Percentiles rank a stretch among this genome's conserved stretches.
Evolutionary conservation across 2,113 vertebrate species (phyloP).

Genomic region (Falco punctatus): DNA sequence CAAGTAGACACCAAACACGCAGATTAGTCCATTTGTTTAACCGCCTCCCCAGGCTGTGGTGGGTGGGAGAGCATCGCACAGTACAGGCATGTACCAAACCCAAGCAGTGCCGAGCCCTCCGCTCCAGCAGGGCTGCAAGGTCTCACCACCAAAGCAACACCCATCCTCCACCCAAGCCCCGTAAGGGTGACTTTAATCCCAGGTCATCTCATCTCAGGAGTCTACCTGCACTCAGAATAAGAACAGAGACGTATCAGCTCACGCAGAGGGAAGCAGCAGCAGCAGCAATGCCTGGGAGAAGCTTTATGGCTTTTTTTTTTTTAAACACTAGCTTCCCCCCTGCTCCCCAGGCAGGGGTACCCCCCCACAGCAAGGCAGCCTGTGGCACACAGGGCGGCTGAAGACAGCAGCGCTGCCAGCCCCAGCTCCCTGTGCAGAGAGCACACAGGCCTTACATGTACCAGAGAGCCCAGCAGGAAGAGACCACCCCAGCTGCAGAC

Average conservation of each 20-base stretch:
- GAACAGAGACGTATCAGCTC: rapidly evolving
- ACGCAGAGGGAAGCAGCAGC: rapidly evolving
- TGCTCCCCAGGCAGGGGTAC: not conserved
- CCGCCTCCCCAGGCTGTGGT: not conserved
- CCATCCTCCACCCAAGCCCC: not conserved
- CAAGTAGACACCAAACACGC: slow-evolving; percentile 41
- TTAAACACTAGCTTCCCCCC: too few relatives aligned
- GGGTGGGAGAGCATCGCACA: rapidly evolving
- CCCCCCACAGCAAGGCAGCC: not conserved
- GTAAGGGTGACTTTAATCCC: not conserved
- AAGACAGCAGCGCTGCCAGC: not conserved
- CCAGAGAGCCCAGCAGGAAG: rapidly evolving
- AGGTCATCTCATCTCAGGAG: not conserved
- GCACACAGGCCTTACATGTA: rapidly evolving
- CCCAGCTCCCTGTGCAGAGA: not conserved
- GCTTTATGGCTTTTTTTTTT: not conserved
- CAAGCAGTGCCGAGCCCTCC: rapidly evolving
- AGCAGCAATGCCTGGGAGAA: not conserved
- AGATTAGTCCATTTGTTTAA: not conserved
- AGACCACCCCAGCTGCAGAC: not conserved
- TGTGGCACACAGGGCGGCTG: rapidly evolving
- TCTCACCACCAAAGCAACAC: not conserved
- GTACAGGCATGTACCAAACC: rapidly evolving
- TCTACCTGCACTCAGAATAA: rapidly evolving
- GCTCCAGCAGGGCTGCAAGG: not conserved